These are phyloP conservation scores for Callinectes sapidus DNA, from an alignment of 2,888 invertebrate genomes.

Conservation along the genomic window DNA sequence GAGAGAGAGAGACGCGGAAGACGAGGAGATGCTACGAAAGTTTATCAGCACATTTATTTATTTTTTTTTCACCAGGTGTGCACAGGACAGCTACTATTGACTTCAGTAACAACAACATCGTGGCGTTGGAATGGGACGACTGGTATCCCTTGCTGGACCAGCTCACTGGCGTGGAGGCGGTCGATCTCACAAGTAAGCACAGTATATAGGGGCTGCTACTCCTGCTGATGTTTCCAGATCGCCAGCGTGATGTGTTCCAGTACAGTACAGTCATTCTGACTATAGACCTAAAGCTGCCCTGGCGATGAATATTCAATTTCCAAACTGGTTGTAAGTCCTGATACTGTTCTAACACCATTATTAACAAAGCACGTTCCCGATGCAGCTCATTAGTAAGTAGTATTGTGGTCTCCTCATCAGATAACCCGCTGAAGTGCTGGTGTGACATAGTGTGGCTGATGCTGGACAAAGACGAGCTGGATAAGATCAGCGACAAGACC, in stretches of 20 bases:
- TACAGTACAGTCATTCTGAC: too few relatives aligned
- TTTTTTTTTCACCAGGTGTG: slow-evolving; percentile 15
- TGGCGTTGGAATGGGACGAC: background rate
- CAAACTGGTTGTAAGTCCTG: too few relatives aligned
- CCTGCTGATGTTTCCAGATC: background rate
- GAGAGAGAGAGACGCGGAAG: background rate
- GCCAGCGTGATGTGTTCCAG: too few relatives aligned
- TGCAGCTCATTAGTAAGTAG: too few relatives aligned
- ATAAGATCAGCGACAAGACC: background rate
- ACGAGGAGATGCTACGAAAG: background rate
- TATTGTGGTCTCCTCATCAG: background rate
- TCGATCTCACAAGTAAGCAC: slow-evolving; percentile 19
- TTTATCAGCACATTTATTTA: background rate
- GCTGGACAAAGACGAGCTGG: background rate
- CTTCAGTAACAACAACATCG: background rate
- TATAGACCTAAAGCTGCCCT: too few relatives aligned
- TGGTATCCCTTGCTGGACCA: slow-evolving; percentile 32
- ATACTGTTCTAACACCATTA: too few relatives aligned
- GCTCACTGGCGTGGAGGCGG: background rate
- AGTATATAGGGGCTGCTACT: background rate
- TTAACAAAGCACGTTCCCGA: too few relatives aligned
- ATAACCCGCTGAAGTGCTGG: background rate
- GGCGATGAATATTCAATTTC: too few relatives aligned
- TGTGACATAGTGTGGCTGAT: slow-evolving; percentile 39
- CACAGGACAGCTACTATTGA: background rate